A percentile compares a stretch with the other conserved stretches of the same genome.
Evolutionary conservation across 2,797 vertebrate species (phyloP).

Genomic region (Hydrolagus colliei): DNA sequence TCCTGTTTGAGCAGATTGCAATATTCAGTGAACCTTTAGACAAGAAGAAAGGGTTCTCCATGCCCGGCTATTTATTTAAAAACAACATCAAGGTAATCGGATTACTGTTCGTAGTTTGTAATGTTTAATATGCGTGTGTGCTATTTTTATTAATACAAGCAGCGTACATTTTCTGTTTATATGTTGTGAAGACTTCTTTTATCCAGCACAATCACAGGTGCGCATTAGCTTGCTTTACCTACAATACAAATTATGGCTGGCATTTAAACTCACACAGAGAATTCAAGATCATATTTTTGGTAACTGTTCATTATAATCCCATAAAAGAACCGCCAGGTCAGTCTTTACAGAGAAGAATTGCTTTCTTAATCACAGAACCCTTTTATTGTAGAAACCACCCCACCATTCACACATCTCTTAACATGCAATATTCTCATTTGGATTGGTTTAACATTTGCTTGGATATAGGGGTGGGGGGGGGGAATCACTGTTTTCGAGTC

Average conservation of each 20-base stretch:
- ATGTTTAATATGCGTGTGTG: background rate
- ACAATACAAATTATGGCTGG: background rate
- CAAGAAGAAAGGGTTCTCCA: slow-evolving; percentile 91
- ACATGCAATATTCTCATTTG: too few species aligned
- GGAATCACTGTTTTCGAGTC: too few species aligned
- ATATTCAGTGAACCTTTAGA: slow-evolving; percentile 95
- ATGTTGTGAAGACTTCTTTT: background rate
- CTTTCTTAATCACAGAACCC: background rate
- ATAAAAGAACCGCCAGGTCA: background rate
- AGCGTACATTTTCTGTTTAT: background rate
- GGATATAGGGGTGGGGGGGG: too few species aligned
- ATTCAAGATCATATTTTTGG: background rate
- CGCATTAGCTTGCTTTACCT: background rate
- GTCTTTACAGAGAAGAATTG: background rate
- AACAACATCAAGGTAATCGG: slow-evolving; percentile 87
- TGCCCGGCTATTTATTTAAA: slow-evolving; percentile 92
- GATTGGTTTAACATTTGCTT: too few species aligned
- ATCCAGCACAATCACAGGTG: background rate
- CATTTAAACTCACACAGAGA: background rate
- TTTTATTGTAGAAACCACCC: background rate
- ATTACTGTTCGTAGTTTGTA: background rate
- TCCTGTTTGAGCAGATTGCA: slow-evolving; percentile 94
- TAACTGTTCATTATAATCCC: background rate
- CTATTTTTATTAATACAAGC: background rate
- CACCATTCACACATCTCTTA: too few species aligned